Conservation (phyloP, 2,113 vertebrate species). For the Hippopotamus amphibius region DNA sequence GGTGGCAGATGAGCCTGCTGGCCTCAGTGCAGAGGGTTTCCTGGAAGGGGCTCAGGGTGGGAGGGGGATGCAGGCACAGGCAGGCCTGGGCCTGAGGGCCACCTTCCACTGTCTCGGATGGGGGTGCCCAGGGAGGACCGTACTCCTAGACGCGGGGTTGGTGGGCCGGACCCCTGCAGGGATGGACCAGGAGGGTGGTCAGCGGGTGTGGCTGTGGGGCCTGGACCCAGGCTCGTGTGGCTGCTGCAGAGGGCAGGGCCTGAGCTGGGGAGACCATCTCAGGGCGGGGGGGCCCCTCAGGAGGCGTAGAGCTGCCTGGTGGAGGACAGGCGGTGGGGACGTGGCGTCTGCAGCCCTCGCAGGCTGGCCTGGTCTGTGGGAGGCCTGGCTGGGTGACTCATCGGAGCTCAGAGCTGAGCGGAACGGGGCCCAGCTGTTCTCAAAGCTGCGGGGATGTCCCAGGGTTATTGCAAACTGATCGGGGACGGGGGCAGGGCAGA, state of each 20-base stretch:
- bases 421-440: conserved; percentile 62
- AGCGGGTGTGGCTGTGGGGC: rapidly evolving
- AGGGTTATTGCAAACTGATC: neutral
- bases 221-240: neutral
- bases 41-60: neutral
- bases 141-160: rapidly evolving
- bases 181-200: neutral
- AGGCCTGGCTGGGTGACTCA: conserved; percentile 83
- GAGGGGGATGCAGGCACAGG: neutral
- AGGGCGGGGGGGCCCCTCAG: neutral
- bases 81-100: rapidly evolving
- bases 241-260: neutral
- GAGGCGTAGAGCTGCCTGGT: neutral
- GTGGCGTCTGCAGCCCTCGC: neutral
- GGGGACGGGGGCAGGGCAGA: neutral
- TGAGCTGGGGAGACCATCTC: neutral
- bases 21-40: neutral
- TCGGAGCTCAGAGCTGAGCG: conserved; percentile 44
- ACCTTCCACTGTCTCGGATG: rapidly evolving
- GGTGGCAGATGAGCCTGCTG: neutral
- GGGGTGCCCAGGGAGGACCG: rapidly evolving
- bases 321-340: conserved; percentile 3
- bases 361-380: conserved; percentile 8
- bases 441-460: neutral
- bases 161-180: neutral